These are phyloP conservation scores for Liparis tanakae DNA, from an alignment of 2,797 vertebrate species.

Conservation along the genomic window DNA sequence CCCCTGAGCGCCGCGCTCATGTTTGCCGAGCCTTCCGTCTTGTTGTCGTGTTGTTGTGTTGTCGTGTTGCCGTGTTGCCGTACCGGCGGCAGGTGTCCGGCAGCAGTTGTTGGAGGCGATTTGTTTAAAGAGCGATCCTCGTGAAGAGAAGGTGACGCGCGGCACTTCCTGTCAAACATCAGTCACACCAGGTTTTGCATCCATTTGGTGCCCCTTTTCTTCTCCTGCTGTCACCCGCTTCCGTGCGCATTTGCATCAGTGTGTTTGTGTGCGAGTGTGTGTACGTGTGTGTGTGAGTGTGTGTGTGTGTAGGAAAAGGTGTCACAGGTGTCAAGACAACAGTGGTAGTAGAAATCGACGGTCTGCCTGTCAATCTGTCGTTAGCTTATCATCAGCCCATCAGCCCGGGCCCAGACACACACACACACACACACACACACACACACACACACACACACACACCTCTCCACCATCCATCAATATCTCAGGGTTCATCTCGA, in stretches of 20 bases:
- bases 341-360: slow-evolving; percentile 55
- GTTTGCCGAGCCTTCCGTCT: slow-evolving; percentile 10
- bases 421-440: slow-evolving; percentile 13
- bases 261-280: not conserved
- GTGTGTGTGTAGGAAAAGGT: not conserved
- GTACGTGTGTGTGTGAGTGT: not conserved
- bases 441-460: slow-evolving; percentile 12
- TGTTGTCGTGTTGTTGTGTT: slow-evolving; percentile 22
- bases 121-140: slow-evolving; percentile 71
- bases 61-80: slow-evolving; percentile 26
- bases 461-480: slow-evolving; percentile 35
- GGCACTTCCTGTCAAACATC: slow-evolving; percentile 72
- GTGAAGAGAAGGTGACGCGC: slow-evolving; percentile 59
- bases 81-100: slow-evolving; percentile 55
- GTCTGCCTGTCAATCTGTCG: slow-evolving; percentile 48
- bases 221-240: slow-evolving; percentile 58
- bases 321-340: slow-evolving; percentile 57
- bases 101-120: slow-evolving; percentile 66
- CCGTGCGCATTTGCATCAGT: slow-evolving; percentile 77
- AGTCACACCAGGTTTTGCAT: slow-evolving; percentile 83
- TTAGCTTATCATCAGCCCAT: slow-evolving; percentile 28
- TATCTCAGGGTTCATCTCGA: slow-evolving; percentile 63
- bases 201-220: slow-evolving; percentile 65
- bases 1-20: no score
- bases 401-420: slow-evolving; percentile 31